Evolutionary conservation across 2,888 invertebrate species (phyloP).

Genomic region (Seira ritae): DNA sequence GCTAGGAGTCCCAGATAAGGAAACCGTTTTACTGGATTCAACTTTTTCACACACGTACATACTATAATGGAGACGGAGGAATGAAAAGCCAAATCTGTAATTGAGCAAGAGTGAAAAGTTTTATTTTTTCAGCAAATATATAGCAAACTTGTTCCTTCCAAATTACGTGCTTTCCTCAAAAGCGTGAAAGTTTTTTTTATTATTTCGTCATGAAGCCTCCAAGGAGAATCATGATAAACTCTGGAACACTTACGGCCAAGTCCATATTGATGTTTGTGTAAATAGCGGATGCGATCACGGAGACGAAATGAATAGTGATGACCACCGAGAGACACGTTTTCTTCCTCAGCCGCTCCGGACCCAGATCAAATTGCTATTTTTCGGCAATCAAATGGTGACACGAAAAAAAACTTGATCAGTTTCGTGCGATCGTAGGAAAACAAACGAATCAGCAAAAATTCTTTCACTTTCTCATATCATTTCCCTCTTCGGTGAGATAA

Average conservation of each 20-base stretch:
- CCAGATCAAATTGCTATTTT: conserved; percentile 77
- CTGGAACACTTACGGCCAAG: conserved; percentile 74
- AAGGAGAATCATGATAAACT: too few species aligned
- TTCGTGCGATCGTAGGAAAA: background rate
- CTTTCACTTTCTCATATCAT: too few species aligned
- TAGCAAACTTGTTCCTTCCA: too few species aligned
- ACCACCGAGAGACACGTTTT: conserved; percentile 78
- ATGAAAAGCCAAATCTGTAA: conserved; percentile 5
- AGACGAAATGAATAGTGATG: conserved; percentile 78
- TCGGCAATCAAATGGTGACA: too few species aligned
- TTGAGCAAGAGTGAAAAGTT: background rate
- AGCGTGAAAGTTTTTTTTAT: too few species aligned
- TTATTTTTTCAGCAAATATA: too few species aligned
- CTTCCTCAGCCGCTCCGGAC: conserved; percentile 77
- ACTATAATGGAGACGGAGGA: background rate
- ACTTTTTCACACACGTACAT: too few species aligned
- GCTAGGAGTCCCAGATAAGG: conserved; percentile 12
- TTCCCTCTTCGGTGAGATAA: too few species aligned
- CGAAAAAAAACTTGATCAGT: too few species aligned
- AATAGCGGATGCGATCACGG: conserved; percentile 78
- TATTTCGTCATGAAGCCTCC: too few species aligned
- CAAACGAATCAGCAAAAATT: background rate
- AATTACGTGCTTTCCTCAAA: too few species aligned
- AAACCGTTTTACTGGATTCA: too few species aligned
- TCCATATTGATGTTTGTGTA: conserved; percentile 77